Evolutionary conservation across 1,140 invertebrate species (phyloP).

Genomic region (Drosophila bifasciata): DNA sequence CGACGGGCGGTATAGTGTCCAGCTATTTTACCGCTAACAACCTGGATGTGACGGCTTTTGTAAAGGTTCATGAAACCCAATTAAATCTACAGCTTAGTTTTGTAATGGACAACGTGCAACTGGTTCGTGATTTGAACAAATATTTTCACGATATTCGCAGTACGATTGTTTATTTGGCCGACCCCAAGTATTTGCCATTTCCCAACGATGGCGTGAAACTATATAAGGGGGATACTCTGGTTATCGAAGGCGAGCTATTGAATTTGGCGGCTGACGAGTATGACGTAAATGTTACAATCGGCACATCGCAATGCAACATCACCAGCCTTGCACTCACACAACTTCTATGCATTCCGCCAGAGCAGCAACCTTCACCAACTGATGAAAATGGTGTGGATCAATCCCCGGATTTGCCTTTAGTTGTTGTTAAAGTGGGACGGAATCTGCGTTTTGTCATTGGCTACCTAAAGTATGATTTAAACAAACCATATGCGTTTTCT

Average conservation of each 20-base stretch:
- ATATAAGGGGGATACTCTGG: conserved; percentile 97
- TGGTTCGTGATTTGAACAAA: conserved; percentile 94
- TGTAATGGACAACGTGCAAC: conserved; percentile 97
- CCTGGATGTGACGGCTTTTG: conserved; percentile 67
- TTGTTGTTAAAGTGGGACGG: conserved; percentile 94
- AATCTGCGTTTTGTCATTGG: conserved; percentile 94
- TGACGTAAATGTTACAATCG: conserved; percentile 97
- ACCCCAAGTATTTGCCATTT: conserved; percentile 96
- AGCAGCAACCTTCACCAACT: conserved; percentile 92
- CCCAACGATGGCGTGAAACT: conserved; percentile 92
- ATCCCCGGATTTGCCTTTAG: conserved; percentile 91
- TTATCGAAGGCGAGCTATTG: conserved; percentile 97
- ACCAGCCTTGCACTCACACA: conserved; percentile 95
- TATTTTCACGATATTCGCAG: conserved; percentile 92
- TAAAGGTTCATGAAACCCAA: conserved; percentile 85
- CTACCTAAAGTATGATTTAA: conserved; percentile 94
- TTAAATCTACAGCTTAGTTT: conserved; percentile 92
- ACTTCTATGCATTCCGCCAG: conserved; percentile 95
- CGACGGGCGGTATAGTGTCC: conserved; percentile 32
- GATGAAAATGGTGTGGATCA: conserved; percentile 93
- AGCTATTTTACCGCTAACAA: conserved; percentile 45
- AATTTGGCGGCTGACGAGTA: conserved; percentile 96
- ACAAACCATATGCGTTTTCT: conserved; percentile 92
- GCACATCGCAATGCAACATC: conserved; percentile 94
- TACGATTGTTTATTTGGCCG: conserved; percentile 94